phyloP scores from a whole-genome alignment of 2,113 vertebrate genomes.

The Progne subis region DNA sequence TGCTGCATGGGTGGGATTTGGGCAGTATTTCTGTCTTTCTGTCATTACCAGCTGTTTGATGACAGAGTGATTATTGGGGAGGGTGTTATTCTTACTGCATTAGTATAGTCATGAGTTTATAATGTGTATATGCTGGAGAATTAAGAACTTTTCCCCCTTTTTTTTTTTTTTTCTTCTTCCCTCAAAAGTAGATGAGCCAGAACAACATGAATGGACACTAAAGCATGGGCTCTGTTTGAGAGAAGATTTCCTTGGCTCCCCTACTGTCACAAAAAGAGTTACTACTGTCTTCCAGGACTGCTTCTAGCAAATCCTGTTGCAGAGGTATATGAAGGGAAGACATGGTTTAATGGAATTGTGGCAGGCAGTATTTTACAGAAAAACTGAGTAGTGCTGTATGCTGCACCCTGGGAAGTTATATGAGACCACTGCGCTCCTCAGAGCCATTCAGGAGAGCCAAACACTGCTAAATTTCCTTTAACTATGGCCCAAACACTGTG shows the following conservation, averaged over 20 bases:
- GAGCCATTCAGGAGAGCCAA: not conserved
- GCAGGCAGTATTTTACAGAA: not conserved
- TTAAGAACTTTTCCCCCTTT: not conserved
- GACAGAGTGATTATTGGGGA: not conserved
- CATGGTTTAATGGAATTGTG: not conserved
- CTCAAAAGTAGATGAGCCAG: not conserved
- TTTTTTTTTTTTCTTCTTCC: not conserved
- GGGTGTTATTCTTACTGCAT: not conserved
- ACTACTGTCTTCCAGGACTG: not conserved
- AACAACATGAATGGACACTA: not conserved
- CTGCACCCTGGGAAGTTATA: not conserved
- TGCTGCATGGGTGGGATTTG: not conserved
- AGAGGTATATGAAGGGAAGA: not conserved
- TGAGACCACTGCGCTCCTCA: not conserved
- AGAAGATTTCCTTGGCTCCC: not conserved
- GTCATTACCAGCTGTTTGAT: slow-evolving; percentile 17
- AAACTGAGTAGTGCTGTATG: not conserved
- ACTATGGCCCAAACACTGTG: not conserved
- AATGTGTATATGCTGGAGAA: not conserved
- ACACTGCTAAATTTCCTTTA: not conserved
- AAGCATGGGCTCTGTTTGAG: not conserved
- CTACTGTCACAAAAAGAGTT: not conserved
- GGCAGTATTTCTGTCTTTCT: not conserved
- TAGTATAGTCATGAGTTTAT: not conserved
- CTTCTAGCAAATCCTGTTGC: not conserved